Percentiles rank a stretch among this genome's conserved stretches.
These are phyloP conservation scores for Drosophila chauvacae DNA, from an alignment of 1,140 invertebrate genomes.

Conservation along the genomic window DNA sequence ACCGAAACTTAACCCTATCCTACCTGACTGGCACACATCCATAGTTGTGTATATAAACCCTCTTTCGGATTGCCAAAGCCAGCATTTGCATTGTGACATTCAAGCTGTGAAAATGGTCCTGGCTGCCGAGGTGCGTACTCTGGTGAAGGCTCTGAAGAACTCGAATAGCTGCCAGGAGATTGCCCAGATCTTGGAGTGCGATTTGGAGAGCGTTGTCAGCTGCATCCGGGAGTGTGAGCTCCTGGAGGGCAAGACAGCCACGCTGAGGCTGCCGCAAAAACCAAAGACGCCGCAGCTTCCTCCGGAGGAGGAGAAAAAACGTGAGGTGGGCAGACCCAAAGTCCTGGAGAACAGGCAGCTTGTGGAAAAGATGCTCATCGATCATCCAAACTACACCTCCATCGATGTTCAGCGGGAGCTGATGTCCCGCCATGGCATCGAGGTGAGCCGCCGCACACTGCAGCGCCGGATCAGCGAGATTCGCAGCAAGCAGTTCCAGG, in stretches of 20 bases:
- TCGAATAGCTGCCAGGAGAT: slow-evolving; percentile 51
- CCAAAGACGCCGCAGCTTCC: background rate
- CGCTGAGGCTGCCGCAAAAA: slow-evolving; percentile 21
- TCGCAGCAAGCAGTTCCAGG: slow-evolving; percentile 11
- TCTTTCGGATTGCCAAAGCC: background rate
- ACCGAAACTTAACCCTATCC: slow-evolving; percentile 1
- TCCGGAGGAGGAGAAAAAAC: slow-evolving; percentile 19
- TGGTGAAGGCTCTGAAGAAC: slow-evolving; percentile 43
- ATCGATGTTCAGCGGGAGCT: slow-evolving; percentile 64
- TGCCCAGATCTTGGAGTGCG: slow-evolving; percentile 60
- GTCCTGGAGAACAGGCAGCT: slow-evolving; percentile 56
- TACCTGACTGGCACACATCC: slow-evolving; percentile 16
- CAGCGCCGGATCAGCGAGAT: slow-evolving; percentile 69
- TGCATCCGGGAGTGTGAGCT: slow-evolving; percentile 44
- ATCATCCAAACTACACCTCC: slow-evolving; percentile 60
- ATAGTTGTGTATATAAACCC: slow-evolving; percentile 3
- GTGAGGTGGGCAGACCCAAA: slow-evolving; percentile 60
- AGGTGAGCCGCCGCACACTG: slow-evolving; percentile 60
- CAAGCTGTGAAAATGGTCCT: slow-evolving; percentile 43
- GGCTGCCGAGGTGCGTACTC: slow-evolving; percentile 22
- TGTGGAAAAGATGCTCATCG: slow-evolving; percentile 44
- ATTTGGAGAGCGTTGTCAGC: slow-evolving; percentile 53
- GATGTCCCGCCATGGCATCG: slow-evolving; percentile 41
- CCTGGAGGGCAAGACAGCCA: slow-evolving; percentile 22
- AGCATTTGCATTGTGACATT: slow-evolving; percentile 13